A percentile compares a stretch with the other conserved stretches of the same genome.
Evolutionary conservation across 1,140 invertebrate species (phyloP).

Genomic region (Drosophila oshimai): DNA sequence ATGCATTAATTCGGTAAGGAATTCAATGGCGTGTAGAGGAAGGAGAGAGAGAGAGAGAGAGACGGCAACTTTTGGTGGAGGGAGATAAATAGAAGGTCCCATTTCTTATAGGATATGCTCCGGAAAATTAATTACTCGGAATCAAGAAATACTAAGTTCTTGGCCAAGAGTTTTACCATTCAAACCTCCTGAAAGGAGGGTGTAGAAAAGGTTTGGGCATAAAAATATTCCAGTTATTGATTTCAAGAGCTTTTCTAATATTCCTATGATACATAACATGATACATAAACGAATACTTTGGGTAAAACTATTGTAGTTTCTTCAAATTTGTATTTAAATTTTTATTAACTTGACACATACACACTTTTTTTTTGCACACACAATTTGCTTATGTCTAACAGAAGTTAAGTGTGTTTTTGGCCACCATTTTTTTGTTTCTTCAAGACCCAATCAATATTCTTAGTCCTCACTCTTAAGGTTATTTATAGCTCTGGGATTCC

Average conservation of each 20-base stretch:
- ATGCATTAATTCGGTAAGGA: constrained; percentile 67
- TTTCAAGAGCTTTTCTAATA: too few relatives aligned
- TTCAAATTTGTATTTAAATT: too few relatives aligned
- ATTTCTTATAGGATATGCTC: background rate
- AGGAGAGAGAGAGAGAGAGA: background rate
- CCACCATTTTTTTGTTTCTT: background rate
- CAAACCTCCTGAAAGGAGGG: too few relatives aligned
- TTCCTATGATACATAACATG: too few relatives aligned
- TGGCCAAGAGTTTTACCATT: background rate
- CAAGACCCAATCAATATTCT: constrained; percentile 20
- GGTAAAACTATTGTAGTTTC: too few relatives aligned
- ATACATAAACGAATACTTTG: too few relatives aligned
- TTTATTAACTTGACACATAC: too few relatives aligned
- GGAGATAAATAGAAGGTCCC: background rate
- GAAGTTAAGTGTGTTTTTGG: too few relatives aligned
- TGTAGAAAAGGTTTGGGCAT: too few relatives aligned
- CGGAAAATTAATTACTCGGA: constrained; percentile 4
- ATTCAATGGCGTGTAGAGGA: constrained; percentile 2
- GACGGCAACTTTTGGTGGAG: background rate
- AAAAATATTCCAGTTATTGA: too few relatives aligned
- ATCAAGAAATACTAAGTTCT: background rate
- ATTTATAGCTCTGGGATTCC: background rate
- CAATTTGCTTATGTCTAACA: too few relatives aligned
- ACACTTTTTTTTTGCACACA: background rate
- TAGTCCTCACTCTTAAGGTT: background rate